Conservation (phyloP, 2,888 invertebrate species). For the Platycnemis pennipes region DNA sequence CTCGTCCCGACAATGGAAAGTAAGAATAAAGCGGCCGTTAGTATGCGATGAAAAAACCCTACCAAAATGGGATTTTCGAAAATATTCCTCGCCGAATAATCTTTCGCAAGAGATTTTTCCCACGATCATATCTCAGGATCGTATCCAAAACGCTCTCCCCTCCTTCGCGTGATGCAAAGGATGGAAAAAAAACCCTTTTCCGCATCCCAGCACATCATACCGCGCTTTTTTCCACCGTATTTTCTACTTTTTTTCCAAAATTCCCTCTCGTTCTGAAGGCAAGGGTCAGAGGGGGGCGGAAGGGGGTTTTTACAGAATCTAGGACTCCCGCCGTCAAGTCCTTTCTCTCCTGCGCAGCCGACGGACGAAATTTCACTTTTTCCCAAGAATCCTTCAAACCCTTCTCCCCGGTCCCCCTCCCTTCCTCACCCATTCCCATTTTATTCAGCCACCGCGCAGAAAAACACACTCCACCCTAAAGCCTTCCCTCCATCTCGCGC, state of each 20-base stretch:
- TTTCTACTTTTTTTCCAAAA: not conserved
- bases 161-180: not conserved
- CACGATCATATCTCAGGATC: slow-evolving; percentile 3
- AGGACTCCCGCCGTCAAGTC: slow-evolving; percentile 9
- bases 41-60: not conserved
- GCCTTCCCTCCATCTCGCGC: not conserved
- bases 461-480: not conserved
- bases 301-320: slow-evolving; percentile 11
- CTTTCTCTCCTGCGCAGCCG: not conserved
- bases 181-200: slow-evolving; percentile 32
- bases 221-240: not conserved
- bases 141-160: not conserved
- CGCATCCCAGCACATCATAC: not conserved
- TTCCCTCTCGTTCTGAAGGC: not conserved
- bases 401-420: not conserved
- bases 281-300: too few species aligned
- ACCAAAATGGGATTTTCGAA: not conserved
- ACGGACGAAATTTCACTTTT: not conserved
- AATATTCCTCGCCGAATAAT: not conserved
- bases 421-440: not conserved
- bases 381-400: not conserved
- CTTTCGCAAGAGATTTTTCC: not conserved
- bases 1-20: too few species aligned
- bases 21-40: not conserved
- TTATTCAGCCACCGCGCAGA: not conserved